Conservation (phyloP, 1,140 invertebrate genomes). For the Pygmarrhopalites habei region DNA sequence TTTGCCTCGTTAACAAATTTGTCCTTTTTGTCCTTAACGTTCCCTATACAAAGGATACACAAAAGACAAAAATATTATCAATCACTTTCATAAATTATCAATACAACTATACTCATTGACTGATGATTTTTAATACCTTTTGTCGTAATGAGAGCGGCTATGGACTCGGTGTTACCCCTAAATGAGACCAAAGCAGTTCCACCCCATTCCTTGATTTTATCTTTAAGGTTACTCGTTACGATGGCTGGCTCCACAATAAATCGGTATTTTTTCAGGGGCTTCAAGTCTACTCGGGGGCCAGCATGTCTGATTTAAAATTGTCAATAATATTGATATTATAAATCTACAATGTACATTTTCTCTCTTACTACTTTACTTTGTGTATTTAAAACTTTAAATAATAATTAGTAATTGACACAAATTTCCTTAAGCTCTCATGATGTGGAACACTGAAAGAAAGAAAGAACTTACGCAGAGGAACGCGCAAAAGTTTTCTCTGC, state of each 20-base stretch:
- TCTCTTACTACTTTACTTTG: too few species aligned
- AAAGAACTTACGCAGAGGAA: neutral
- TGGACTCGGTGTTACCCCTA: conserved; percentile 43
- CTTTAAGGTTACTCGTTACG: conserved; percentile 57
- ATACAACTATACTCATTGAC: too few species aligned
- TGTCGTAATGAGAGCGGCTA: conserved; percentile 71
- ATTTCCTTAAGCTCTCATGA: neutral
- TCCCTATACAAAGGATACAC: neutral
- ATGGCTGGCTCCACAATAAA: neutral
- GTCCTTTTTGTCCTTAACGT: neutral
- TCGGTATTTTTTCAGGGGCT: neutral
- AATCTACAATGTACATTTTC: too few species aligned
- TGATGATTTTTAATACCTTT: conserved; percentile 40
- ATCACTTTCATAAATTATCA: too few species aligned
- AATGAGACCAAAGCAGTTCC: conserved; percentile 62
- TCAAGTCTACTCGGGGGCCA: neutral
- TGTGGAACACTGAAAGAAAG: neutral
- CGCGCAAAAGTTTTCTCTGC: too few species aligned
- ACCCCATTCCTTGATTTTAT: conserved; percentile 63
- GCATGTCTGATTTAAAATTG: neutral
- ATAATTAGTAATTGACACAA: neutral
- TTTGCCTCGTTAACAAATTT: conserved; percentile 57
- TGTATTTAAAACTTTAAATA: neutral
- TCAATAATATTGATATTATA: too few species aligned
- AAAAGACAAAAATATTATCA: too few species aligned